Evolutionary conservation across 2,113 vertebrate species (phyloP), one percentile per base, ranked within the genome.

Genomic region (Cygnus atratus): DNA sequence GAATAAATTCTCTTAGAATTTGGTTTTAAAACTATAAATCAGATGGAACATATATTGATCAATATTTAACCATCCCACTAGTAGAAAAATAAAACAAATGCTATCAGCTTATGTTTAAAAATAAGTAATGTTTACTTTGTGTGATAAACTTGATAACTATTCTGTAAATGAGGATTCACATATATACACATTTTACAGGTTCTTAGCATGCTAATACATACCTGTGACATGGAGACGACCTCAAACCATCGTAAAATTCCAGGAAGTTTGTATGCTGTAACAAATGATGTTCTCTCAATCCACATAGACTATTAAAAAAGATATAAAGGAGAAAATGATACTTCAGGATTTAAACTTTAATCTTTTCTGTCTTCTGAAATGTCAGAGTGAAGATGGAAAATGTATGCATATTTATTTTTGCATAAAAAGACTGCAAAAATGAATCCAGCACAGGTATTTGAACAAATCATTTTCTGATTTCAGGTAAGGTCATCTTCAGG

Each of bases 221-320:
- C 99, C 89, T 99, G 98, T 21, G 98, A 98, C 95, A 98, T 98
- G 83, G 98, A 98, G 15, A 97, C 96, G 28, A 99, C 99, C 92
- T 99, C 99, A 76, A 99, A 99, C 99, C 99, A 99, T 90, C 99
- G 98, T 93, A 99, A 98, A 96, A 99, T 99, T 39, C 99, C 99
- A 0, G 99, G 99, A 3, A 99, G 98, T 94, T 99, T 99, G 94
- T 99, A 99, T 4, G 99, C 98, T 0, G 98, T 99, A 82, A 98
- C 74, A 95, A 99, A 99, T 9, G 99, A 99, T 15, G 99, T 99
- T 44, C 99, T 99, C 87, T 99, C 99, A 67, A 99, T 99, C 99
- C 99, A 99, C 99, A 99, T 99, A 0, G 99, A 99, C 99, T 99
- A 67, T 78, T 70, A 41, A 44, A 72, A 90, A 67, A 83, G 44